Conservation (phyloP, 2,113 vertebrate genomes). For the human region GRCh38 chr16:63984501-63985000, state of each 20-base stretch:
- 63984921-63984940: too few species aligned
- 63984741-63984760: neutral
- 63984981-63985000: too few species aligned
- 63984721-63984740: neutral
- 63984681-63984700: neutral
- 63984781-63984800: neutral
- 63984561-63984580: neutral
- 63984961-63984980: too few species aligned
- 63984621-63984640: neutral
- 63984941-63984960: too few species aligned
- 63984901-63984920: too few species aligned
- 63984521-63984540: neutral
- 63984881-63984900: too few species aligned
- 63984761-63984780: neutral
- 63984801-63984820: too few species aligned
- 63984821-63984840: neutral
- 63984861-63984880: neutral
- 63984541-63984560: neutral
- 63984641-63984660: neutral
- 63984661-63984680: neutral
- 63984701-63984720: neutral
- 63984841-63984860: neutral
- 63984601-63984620: neutral
- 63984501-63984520: fast-evolving
- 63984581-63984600: neutral